Percentiles rank a stretch among this genome's conserved stretches.
phyloP scores from a whole-genome alignment of 1,140 invertebrate genomes.

The Drosophila pruinosa region DNA sequence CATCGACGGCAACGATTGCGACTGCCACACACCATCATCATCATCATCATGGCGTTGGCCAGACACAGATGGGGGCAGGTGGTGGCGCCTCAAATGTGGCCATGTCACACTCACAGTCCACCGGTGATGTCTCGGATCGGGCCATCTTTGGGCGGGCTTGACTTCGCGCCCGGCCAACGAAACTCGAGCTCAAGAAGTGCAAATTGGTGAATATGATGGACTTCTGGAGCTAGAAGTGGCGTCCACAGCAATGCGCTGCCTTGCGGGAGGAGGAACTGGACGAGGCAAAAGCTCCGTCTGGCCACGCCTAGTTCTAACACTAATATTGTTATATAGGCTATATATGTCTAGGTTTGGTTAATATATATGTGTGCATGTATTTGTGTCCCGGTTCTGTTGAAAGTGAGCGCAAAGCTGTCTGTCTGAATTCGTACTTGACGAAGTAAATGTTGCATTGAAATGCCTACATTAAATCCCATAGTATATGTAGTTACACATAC shows the following conservation, averaged over 20 bases:
- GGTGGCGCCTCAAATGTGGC: constrained; percentile 35
- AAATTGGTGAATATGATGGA: constrained; percentile 82
- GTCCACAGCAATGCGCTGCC: constrained; percentile 68
- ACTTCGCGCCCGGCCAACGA: constrained; percentile 82
- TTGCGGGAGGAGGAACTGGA: constrained; percentile 52
- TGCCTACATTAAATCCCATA: neutral
- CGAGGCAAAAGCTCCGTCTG: constrained; percentile 2
- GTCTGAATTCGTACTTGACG: neutral
- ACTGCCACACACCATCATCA: constrained; percentile 66
- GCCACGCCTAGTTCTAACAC: constrained; percentile 27
- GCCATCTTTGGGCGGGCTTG: constrained; percentile 86
- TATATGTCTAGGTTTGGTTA: constrained; percentile 26
- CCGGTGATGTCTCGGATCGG: constrained; percentile 84
- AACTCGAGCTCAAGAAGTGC: constrained; percentile 81
- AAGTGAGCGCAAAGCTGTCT: constrained; percentile 58
- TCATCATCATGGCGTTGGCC: constrained; percentile 39
- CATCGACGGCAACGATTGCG: constrained; percentile 70
- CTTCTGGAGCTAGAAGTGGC: constrained; percentile 83
- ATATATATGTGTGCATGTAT: constrained; percentile 26
- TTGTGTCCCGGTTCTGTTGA: constrained; percentile 10
- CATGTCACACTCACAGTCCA: constrained; percentile 85
- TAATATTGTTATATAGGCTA: constrained; percentile 53
- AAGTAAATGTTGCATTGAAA: neutral
- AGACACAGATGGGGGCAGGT: constrained; percentile 12
- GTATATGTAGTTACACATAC: neutral